Percentiles rank a stretch among this genome's conserved stretches.
phyloP scores from a whole-genome alignment of 2,113 vertebrate species.

The Tringa solitaria region DNA sequence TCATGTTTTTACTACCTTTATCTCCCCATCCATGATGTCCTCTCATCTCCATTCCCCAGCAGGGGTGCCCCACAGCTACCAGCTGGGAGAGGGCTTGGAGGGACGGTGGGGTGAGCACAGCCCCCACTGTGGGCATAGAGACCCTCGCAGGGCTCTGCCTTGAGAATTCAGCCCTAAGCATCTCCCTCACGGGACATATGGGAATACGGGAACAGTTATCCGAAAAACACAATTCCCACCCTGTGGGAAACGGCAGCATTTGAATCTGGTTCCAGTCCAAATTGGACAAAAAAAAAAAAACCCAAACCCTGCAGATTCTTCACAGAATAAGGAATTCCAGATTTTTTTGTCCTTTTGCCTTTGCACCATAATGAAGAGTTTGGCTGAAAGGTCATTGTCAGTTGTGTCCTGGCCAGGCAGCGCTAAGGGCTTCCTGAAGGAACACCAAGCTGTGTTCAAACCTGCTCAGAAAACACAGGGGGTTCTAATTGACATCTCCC shows the following conservation, averaged over 20 bases:
- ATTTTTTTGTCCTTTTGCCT: neutral
- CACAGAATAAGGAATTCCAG: neutral
- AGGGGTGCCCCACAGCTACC: accelerated
- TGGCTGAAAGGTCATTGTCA: neutral
- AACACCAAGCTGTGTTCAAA: neutral
- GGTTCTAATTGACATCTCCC: neutral
- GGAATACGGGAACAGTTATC: neutral
- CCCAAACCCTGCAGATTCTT: neutral
- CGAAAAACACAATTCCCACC: neutral
- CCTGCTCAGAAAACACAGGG: neutral
- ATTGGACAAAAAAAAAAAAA: neutral
- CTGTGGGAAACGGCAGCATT: neutral
- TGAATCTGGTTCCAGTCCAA: neutral
- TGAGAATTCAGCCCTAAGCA: neutral
- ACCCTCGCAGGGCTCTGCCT: neutral
- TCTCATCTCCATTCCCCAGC: neutral
- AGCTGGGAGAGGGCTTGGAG: neutral
- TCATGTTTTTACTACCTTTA: neutral
- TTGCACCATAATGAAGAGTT: neutral
- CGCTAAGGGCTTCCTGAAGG: neutral
- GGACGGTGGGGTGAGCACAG: neutral
- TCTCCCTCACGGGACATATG: neutral
- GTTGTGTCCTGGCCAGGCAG: neutral
- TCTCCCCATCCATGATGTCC: neutral
- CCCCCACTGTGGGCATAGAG: accelerated